Evolutionary conservation across 1,140 invertebrate species (phyloP).

Genomic region (Drosophila virilis): DNA sequence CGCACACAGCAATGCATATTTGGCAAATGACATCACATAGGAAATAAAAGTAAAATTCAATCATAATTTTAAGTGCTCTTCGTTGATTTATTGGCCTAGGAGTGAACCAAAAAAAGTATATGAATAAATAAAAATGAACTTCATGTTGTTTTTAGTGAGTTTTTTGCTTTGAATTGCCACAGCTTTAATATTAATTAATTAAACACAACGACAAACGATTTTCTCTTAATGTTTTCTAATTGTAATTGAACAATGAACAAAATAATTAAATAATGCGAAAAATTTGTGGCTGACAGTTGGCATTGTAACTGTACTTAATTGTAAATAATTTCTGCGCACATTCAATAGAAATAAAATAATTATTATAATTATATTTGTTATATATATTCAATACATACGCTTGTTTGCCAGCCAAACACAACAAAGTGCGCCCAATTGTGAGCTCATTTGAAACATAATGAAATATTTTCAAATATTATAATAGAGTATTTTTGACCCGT

Average conservation of each 20-base stretch:
- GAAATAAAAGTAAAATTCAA: conserved; percentile 19
- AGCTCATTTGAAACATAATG: conserved; percentile 11
- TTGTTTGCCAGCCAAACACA: background rate
- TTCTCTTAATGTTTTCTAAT: background rate
- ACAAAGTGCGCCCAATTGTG: conserved; percentile 1
- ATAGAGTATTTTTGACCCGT: background rate
- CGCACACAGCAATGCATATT: conserved; percentile 2
- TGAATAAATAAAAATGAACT: background rate
- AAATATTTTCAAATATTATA: background rate
- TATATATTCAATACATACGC: background rate
- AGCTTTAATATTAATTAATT: conserved; percentile 30
- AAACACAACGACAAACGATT: conserved; percentile 1
- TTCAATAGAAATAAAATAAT: background rate
- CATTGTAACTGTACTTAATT: conserved; percentile 3
- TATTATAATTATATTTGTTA: background rate
- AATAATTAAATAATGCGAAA: conserved; percentile 8
- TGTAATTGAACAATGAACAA: conserved; percentile 11
- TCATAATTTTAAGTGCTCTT: conserved; percentile 27
- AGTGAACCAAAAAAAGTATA: background rate
- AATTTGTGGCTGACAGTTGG: background rate
- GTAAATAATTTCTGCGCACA: background rate
- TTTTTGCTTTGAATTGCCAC: background rate
- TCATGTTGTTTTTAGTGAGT: background rate
- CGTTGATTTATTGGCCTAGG: conserved; percentile 13
- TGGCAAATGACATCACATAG: conserved; percentile 6